Base-by-base conservation (phyloP, 2,888 invertebrate genomes). In the Malthinus seriepunctatus region DNA sequence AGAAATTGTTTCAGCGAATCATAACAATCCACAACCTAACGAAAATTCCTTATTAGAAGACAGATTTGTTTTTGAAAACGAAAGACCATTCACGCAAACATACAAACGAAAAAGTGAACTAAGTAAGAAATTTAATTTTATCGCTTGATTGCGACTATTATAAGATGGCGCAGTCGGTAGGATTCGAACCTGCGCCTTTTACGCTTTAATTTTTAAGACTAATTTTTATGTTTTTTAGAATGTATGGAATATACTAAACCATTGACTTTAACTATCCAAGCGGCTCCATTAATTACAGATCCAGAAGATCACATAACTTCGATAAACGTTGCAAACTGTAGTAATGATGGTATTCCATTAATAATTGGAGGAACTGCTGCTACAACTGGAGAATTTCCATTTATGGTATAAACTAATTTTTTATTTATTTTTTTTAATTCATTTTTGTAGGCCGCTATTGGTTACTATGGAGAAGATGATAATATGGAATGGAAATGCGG, bases 301-400 rank as follows among this genome's bases (percentile, higher is more conserved):
- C 79, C 82, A 0, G 78, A 82, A 15, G 78, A 80, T 0, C 76
- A 76, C 23, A 73, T 73, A 9, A 71, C 84, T 23, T 73, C 74
- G 9, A 71, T 84, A 1, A 80, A 80, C 66, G 79, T 84, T 10
- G 77, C 81, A 0, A 78, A 80, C 15, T 86, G 86, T 64, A 75
- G 79, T 0, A 80, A 81, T 2, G 76, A 79, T 42, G 81, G 79
- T 2, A 74, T 83, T 1, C 82, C 84, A 0, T 75, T 86, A 8
- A 83, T 86, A 42, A 83, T 86, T 7, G 86, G 86, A 0, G 86
- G 86, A 0, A 76, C 76, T 37, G 80, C 82, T 2, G 83, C 83
- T 1, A 71, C 68, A 15, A 79, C 83, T 9, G 79, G 80, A 51
- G 85, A 86, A 72, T 86, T 85, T 69, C 86, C 86, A 0, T 86